Conservation (phyloP, 2,113 vertebrate genomes). For the Merops nubicus region DNA sequence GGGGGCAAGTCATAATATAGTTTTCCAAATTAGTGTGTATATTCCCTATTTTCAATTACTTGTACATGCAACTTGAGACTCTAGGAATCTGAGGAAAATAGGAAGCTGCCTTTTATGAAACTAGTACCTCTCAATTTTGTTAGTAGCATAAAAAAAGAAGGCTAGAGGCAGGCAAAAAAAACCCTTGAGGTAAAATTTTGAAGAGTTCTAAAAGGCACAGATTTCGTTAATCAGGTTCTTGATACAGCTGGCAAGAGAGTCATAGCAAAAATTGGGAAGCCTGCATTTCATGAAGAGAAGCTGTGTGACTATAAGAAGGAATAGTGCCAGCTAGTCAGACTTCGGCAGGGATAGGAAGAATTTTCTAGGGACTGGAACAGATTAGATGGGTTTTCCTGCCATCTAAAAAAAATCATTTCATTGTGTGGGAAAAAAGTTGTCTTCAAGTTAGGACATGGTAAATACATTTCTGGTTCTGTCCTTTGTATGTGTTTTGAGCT, state of each 20-base stretch:
- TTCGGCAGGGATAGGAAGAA: background rate
- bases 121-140: background rate
- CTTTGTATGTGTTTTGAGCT: background rate
- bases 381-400: background rate
- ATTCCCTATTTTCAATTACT: background rate
- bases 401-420: background rate
- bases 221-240: background rate
- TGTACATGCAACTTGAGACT: background rate
- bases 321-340: background rate
- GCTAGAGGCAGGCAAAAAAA: background rate
- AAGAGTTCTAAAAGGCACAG: too few relatives aligned
- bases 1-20: background rate
- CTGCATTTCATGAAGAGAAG: background rate
- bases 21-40: background rate
- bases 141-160: background rate
- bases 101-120: background rate
- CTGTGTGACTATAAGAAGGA: background rate
- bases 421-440: background rate
- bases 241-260: background rate
- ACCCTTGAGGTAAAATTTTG: too few relatives aligned
- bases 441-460: background rate
- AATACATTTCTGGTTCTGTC: background rate
- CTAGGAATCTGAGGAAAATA: background rate
- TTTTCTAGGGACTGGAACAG: background rate
- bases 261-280: background rate